Evolutionary conservation across 2,888 invertebrate genomes (phyloP).

Genomic region (Leptura quadrifasciata): DNA sequence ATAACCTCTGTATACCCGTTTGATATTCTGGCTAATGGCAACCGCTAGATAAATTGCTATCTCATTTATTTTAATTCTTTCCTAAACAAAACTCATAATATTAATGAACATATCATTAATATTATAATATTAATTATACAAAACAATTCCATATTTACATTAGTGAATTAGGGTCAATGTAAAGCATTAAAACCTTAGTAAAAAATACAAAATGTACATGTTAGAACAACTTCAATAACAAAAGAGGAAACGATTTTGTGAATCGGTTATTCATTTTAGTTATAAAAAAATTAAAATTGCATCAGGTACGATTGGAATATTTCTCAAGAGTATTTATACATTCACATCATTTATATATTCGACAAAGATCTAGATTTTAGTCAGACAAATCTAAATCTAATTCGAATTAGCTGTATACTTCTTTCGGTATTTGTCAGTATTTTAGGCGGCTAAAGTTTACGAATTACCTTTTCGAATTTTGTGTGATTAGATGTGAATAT

Average conservation of each 20-base stretch:
- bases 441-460: too few species aligned
- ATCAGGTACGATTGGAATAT: background rate
- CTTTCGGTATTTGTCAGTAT: too few species aligned
- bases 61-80: slow-evolving; percentile 1
- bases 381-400: background rate
- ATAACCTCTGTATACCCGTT: background rate
- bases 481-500: background rate
- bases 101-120: slow-evolving; percentile 2
- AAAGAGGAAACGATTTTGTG: background rate
- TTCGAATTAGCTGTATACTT: background rate
- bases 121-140: slow-evolving; percentile 1
- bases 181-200: background rate
- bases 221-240: background rate
- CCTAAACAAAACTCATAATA: background rate
- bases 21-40: background rate
- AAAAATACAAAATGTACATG: background rate
- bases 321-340: background rate
- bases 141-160: slow-evolving; percentile 7
- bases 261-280: too few species aligned
- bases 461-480: background rate
- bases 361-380: background rate
- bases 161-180: slow-evolving; percentile 3
- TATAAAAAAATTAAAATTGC: background rate
- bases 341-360: background rate
- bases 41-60: background rate